A percentile compares a stretch with the other conserved stretches of the same genome.
phyloP scores from a whole-genome alignment of 2,113 vertebrate genomes.

The Macheiramphus alcinus region DNA sequence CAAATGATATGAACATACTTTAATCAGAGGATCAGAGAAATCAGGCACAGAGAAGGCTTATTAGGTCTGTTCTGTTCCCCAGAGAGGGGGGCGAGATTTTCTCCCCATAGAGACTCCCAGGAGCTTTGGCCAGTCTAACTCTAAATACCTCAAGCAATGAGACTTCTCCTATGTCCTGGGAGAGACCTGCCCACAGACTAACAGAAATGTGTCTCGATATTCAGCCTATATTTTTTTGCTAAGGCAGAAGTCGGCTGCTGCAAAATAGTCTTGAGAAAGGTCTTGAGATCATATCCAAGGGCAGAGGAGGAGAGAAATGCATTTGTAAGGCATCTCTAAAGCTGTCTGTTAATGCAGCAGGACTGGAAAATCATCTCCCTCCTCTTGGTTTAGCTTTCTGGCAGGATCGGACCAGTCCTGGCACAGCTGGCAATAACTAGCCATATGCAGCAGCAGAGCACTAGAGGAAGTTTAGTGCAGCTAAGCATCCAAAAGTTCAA shows the following conservation, averaged over 20 bases:
- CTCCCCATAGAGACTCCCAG: conserved; percentile 17
- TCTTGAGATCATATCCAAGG: not conserved
- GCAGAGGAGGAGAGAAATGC: not conserved
- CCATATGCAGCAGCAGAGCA: not conserved
- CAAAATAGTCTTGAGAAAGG: not conserved
- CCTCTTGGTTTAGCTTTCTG: not conserved
- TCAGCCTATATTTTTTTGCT: not conserved
- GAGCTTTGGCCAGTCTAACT: conserved; percentile 40
- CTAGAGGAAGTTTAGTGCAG: not conserved
- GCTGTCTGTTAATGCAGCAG: not conserved
- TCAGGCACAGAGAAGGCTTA: conserved; percentile 17
- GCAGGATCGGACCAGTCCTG: not conserved
- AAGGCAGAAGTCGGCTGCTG: not conserved
- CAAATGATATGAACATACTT: conserved; percentile 52
- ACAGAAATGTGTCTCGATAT: not conserved
- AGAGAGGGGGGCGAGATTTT: not conserved
- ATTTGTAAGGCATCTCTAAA: not conserved
- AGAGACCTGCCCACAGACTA: not conserved
- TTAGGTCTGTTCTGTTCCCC: not conserved
- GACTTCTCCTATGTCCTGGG: not conserved
- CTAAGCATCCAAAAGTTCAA: not conserved
- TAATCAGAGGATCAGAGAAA: conserved; percentile 62
- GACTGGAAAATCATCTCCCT: not conserved
- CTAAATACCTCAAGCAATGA: conserved; percentile 17
- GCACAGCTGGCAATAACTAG: not conserved